These are phyloP conservation scores for Sebastes vulpes DNA, from an alignment of 2,797 vertebrate species.

Conservation along the genomic window DNA sequence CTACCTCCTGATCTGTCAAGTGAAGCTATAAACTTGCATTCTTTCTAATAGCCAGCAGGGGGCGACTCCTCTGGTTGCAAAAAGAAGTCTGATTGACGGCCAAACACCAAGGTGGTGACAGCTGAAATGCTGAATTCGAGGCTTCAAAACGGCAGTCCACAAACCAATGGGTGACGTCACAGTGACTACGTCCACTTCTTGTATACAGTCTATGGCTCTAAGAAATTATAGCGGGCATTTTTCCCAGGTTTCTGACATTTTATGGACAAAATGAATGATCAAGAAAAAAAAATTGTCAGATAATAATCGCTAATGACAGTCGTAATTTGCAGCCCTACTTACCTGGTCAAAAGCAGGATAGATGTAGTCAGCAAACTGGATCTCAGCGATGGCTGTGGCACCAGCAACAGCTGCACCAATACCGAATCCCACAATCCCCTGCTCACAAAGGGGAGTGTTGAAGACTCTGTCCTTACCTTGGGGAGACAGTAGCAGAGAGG, in stretches of 20 bases:
- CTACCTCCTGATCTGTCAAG: too few relatives aligned
- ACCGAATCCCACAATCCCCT: conserved; percentile 98
- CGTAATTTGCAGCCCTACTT: neutral
- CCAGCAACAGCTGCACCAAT: conserved; percentile 94
- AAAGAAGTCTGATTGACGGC: too few relatives aligned
- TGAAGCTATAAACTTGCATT: too few relatives aligned
- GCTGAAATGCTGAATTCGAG: too few relatives aligned
- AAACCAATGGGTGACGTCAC: too few relatives aligned
- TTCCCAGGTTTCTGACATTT: neutral
- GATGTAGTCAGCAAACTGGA: conserved; percentile 99
- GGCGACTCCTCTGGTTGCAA: too few relatives aligned
- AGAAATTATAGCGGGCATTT: neutral
- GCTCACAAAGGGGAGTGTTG: conserved; percentile 98
- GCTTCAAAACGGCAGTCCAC: too few relatives aligned
- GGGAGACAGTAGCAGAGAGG: neutral
- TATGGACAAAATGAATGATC: neutral
- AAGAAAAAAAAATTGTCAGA: neutral
- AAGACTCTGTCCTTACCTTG: conserved; percentile 98
- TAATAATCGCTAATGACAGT: neutral
- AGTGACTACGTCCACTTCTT: too few relatives aligned
- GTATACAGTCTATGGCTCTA: too few relatives aligned
- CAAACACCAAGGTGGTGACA: too few relatives aligned
- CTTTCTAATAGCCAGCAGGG: too few relatives aligned
- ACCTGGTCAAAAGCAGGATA: conserved; percentile 99
- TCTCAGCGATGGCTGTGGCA: conserved; percentile 97